phyloP scores from a whole-genome alignment of 2,113 vertebrate genomes.

The Sprattus sprattus region DNA sequence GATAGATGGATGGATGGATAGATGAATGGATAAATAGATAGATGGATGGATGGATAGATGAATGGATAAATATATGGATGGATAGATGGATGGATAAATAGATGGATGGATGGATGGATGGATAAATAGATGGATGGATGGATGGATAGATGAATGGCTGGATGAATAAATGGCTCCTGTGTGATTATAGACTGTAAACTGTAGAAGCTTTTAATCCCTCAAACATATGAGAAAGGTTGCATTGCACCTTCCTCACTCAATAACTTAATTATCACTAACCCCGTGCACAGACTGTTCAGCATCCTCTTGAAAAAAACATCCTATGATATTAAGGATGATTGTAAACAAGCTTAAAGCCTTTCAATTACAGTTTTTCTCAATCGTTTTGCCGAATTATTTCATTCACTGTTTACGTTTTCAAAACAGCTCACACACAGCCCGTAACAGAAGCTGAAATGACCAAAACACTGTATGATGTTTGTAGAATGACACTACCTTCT shows the following conservation, averaged over 20 bases:
- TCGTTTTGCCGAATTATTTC: too few species aligned
- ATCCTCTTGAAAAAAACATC: background rate
- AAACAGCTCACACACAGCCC: too few species aligned
- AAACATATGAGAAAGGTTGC: background rate
- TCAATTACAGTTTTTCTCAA: too few species aligned
- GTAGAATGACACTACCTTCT: too few species aligned
- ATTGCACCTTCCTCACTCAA: background rate
- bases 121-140: background rate
- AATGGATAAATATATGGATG: background rate
- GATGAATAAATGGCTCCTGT: background rate
- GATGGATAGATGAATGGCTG: too few species aligned
- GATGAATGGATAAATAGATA: background rate
- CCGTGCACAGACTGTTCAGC: background rate
- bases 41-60: too few species aligned
- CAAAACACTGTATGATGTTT: too few species aligned
- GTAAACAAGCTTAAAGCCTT: background rate
- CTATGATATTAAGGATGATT: background rate
- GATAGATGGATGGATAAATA: background rate
- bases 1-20: background rate
- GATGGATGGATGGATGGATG: background rate
- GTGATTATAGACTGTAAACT: background rate
- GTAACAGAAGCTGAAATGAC: too few species aligned
- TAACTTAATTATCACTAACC: background rate
- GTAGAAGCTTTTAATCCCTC: background rate
- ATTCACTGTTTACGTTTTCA: too few species aligned